These are phyloP conservation scores for Cromileptes altivelis DNA, from an alignment of 2,113 vertebrate species.

Conservation along the genomic window DNA sequence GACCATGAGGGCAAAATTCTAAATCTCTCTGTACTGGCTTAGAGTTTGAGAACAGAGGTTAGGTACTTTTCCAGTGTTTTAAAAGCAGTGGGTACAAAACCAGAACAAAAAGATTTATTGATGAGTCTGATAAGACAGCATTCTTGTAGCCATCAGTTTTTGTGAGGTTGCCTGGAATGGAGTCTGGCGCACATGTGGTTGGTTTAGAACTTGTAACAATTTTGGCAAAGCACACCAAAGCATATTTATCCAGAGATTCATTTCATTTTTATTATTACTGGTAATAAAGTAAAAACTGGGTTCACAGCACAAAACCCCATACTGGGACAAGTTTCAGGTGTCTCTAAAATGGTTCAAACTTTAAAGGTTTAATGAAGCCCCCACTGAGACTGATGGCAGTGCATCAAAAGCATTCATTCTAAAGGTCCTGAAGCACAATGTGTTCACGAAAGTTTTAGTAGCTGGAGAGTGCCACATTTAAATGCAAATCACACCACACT, in stretches of 20 bases:
- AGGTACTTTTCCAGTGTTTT: not conserved
- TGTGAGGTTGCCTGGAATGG: not conserved
- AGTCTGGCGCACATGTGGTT: not conserved
- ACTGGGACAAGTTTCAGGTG: not conserved
- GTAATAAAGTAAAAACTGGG: not conserved
- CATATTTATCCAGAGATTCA: not conserved
- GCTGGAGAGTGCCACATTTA: conserved; percentile 51
- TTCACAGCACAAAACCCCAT: not conserved
- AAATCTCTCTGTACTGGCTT: not conserved
- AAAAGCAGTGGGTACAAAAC: not conserved
- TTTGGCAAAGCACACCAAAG: not conserved
- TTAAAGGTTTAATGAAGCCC: conserved; percentile 15
- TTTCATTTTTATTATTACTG: not conserved
- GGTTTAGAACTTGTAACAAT: not conserved
- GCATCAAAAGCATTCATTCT: conserved; percentile 29
- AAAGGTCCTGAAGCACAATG: conserved; percentile 40
- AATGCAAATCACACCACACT: conserved; percentile 56
- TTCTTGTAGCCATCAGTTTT: not conserved
- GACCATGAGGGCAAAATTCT: not conserved
- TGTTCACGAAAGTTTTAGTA: conserved; percentile 44
- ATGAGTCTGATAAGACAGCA: not conserved
- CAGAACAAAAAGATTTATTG: conserved; percentile 1
- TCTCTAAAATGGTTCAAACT: not conserved
- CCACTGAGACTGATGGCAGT: conserved; percentile 1
- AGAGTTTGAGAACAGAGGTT: not conserved